Evolutionary conservation across 2,113 vertebrate genomes (phyloP), one percentile per base, ranked within the genome.

Genomic region (Microtus richardsoni): DNA sequence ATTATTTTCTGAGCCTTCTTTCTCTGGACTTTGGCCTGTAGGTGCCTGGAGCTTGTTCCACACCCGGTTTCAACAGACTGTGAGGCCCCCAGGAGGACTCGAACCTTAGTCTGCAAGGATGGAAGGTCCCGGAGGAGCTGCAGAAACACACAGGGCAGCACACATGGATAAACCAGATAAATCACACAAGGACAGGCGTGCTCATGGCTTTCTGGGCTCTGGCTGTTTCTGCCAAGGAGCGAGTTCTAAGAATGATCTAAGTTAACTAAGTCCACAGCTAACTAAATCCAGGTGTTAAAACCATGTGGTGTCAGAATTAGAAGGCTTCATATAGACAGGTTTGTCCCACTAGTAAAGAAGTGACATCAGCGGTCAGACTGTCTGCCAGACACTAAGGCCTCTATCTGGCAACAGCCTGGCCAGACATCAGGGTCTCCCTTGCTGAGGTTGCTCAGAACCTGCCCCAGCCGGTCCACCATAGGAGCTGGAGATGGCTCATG

Each of bases 171-270:
- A 54, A 54, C 52, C 52, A 54, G 52, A 54, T 54, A 54, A 54
- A 54, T 54, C 52, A 54, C 6, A 13, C 2, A 88, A 58, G 62
- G 49, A 19, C 19, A 52, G 49, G 2, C 8, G 0, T 68, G 74
- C 28, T 28, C 10, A 13, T 68, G 78, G 21, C 75, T 80, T 79
- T 47, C 92, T 80, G 82, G 39, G 26, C 24, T 91, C 78, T 80
- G 47, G 64, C 21, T 88, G 0, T 78, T 68, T 80, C 52, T 73
- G 52, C 86, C 44, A 86, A 88, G 49, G 84, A 64, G 68, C 66
- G 24, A 54, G 33, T 82, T 60, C 77, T 94, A 93, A 84, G 79
- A 58, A 47, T 84, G 74, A 36, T 71, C 83, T 84, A 12, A 12
- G 64, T n/a, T 71, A 22, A 54, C 3, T 14, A 73, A 93, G 24